Evolutionary conservation across 2,888 invertebrate species (phyloP), one percentile per base, ranked within the genome.

Genomic region (Heteropelma amictum): DNA sequence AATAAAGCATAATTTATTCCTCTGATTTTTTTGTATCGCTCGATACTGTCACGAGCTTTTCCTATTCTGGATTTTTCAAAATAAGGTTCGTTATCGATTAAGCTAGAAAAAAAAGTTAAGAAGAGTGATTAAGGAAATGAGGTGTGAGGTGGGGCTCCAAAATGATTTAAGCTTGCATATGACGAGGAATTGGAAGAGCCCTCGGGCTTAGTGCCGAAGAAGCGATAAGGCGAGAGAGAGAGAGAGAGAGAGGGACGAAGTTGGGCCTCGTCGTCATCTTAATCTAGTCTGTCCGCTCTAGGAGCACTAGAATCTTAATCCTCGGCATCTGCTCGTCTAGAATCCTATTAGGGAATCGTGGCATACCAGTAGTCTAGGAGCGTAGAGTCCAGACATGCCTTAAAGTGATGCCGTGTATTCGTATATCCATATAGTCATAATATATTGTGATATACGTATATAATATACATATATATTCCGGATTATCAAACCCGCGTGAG

Each of bases 261-360:
- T 7, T 49, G 49, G 40, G 42, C 30, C 64, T 42, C 40, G 53
- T 51, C 60, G 61, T 65, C 60, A 64, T 61, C 67, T 72, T 70
- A 77, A 72, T 65, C 65, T 60, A 61, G 56, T 35, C 69, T 65
- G 40, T 64, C 64, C 58, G 64, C 40, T 17, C 35, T 38, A 40
- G 67, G 65, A 56, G 61, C 35, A 30, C 30, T n/a, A 51, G 40
- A 58, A 69, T 79, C 70, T 72, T 79, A 80, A 78, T 77, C 77
- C 77, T 63, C 61, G 45, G 65, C 40, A 76, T 76, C 77, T 73
- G 72, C 73, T 75, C 56, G 65, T 72, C 73, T 42, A 72, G 72
- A 81, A 81, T 81, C 77, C 80, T 79, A 79, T 81, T 81, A 82
- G 72, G 49, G 54, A 77, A 78, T 69, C 69, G 61, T 76, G 76